A percentile compares a stretch with the other conserved stretches of the same genome.
Evolutionary conservation across 2,888 invertebrate species (phyloP).

Genomic region (Platycheirus rosarum): DNA sequence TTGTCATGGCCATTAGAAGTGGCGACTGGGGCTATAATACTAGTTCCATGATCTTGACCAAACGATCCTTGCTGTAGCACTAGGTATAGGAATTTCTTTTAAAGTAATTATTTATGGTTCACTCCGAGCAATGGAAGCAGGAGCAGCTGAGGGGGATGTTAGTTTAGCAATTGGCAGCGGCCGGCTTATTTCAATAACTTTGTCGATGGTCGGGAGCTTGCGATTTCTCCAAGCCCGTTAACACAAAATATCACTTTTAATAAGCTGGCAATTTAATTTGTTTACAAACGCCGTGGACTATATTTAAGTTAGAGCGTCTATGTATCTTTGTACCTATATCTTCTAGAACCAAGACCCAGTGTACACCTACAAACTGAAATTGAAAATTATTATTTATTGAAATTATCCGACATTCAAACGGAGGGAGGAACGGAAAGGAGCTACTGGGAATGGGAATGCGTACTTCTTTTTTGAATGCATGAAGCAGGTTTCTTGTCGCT

Average conservation of each 20-base stretch:
- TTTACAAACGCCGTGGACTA: constrained; percentile 70
- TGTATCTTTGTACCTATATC: not conserved
- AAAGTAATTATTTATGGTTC: constrained; percentile 69
- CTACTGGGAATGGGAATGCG: constrained; percentile 42
- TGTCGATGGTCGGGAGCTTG: constrained; percentile 6
- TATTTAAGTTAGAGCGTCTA: constrained; percentile 47
- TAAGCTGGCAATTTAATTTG: constrained; percentile 72
- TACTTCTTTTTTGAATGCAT: constrained; percentile 24
- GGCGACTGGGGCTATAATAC: constrained; percentile 20
- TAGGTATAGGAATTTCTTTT: constrained; percentile 64
- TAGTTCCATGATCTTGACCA: constrained; percentile 51
- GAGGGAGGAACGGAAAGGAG: constrained; percentile 17
- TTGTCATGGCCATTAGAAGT: constrained; percentile 69
- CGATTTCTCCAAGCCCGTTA: constrained; percentile 52
- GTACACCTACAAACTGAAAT: constrained; percentile 44
- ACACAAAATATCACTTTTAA: constrained; percentile 72
- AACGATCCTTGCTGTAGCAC: constrained; percentile 40
- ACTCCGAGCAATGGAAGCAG: constrained; percentile 18
- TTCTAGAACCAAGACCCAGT: not conserved
- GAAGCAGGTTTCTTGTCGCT: constrained; percentile 46
- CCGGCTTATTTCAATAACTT: constrained; percentile 18
- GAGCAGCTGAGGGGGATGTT: constrained; percentile 12
- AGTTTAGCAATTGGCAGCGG: constrained; percentile 10
- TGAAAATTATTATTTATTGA: constrained; percentile 72
- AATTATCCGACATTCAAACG: constrained; percentile 47